Base-by-base conservation (phyloP, 2,797 vertebrate genomes). In the Mareca strepera region DNA sequence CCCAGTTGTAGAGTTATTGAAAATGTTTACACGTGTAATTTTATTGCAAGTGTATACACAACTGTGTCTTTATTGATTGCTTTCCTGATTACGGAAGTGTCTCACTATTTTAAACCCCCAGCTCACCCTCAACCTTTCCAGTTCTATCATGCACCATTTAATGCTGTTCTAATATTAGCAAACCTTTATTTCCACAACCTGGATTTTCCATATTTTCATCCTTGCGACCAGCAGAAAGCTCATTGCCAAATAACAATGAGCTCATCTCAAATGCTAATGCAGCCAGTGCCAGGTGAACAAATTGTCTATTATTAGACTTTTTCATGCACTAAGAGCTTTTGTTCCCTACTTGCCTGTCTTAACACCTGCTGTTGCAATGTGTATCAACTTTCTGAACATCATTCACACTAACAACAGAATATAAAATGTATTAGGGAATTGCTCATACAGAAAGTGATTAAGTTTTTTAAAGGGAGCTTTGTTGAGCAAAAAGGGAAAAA, bases 301-400 rank as follows among this genome's bases (percentile, higher is more conserved):
- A 95, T 93, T 93, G 67, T 95, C 95, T 97, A 96, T 96, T 97
- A 94, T 97, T 97, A 97, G 95, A 93, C 93, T 94, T 95, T 90
- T 95, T 92, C 85, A 86, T 91, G 90, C 82, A 96, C 74, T 84
- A 92, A 93, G 83, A 94, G 91, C 92, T 97, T 97, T 96, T 97
- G 88, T 97, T 83, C 80, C 92, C 66, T 92, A 13, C 81, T 97
- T 96, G 93, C 94, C 79, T 92, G 89, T 81, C 81, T 94, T 95
- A 97, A 95, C 87, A 95, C 94, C 95, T 96, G 93, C 88, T 96
- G 73, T 93, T 66, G 66, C 84, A 97, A 91, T 84, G 77, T 86
- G 59, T 94, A 95, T 96, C 96, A 97, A 96, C 93, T 95, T 97
- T 96, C 91, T 90, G 75, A 96, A 90, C 48, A 90, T 33, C 82